These are phyloP conservation scores for Otus sunia DNA, from an alignment of 2,113 vertebrate species.

Conservation along the genomic window DNA sequence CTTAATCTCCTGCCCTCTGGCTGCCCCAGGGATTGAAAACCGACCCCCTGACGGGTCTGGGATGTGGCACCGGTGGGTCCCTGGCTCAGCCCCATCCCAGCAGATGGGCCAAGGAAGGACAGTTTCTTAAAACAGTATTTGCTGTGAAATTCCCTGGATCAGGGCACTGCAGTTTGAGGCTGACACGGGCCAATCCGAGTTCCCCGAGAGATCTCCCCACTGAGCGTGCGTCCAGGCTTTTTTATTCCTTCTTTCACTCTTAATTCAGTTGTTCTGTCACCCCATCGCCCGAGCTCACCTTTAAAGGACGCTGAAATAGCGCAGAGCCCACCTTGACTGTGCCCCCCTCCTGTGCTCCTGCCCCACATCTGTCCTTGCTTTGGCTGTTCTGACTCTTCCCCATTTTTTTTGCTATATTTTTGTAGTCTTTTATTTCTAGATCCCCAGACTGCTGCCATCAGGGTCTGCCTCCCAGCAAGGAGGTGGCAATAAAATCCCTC, in stretches of 20 bases:
- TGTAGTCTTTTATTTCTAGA: background rate
- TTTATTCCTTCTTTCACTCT: background rate
- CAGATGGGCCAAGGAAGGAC: background rate
- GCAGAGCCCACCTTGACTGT: background rate
- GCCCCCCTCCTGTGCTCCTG: background rate
- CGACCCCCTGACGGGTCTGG: background rate
- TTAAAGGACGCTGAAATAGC: background rate
- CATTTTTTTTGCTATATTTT: background rate
- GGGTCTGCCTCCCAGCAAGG: background rate
- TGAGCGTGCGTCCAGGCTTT: background rate
- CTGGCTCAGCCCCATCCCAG: background rate
- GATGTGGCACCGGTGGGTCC: rapidly evolving
- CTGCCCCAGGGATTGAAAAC: background rate
- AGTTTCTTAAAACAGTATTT: background rate
- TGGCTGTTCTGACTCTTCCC: background rate
- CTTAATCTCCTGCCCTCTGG: background rate
- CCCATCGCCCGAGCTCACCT: background rate
- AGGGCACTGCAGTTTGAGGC: background rate
- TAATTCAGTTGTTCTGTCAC: background rate
- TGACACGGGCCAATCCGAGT: rapidly evolving
- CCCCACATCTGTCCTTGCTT: background rate
- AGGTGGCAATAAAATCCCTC: background rate
- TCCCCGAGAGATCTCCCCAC: background rate
- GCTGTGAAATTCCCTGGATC: background rate
- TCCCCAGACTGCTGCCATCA: background rate